Conservation (phyloP, 64 coral and sea anemone species). For the Dendrophyllia cribrosa region DNA sequence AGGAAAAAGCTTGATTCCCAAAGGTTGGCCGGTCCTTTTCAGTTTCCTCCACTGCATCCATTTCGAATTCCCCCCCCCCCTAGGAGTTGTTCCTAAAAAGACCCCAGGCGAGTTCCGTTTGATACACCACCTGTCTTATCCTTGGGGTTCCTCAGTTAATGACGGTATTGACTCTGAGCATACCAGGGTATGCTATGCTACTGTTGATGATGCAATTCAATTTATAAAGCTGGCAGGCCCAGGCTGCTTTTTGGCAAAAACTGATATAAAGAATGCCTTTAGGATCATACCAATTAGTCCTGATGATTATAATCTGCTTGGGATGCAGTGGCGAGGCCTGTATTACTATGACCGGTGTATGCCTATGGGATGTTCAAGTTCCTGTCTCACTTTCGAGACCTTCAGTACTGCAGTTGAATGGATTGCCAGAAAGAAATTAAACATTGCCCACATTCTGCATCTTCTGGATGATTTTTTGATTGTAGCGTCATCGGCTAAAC, state of each 20-base stretch:
- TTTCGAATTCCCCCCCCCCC: not conserved
- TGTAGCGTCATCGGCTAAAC: not conserved
- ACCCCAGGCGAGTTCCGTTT: not conserved
- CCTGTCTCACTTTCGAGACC: not conserved
- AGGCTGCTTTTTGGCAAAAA: not conserved
- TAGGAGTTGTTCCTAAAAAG: constrained; percentile 23
- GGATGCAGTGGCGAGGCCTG: not conserved
- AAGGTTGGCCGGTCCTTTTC: not conserved
- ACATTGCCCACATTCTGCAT: constrained; percentile 3
- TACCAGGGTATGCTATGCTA: not conserved
- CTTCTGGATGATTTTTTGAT: constrained; percentile 23
- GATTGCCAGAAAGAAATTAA: not conserved
- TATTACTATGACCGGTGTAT: not conserved
- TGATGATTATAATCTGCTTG: not conserved
- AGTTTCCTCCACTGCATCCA: not conserved
- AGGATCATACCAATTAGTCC: not conserved
- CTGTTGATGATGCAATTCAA: not conserved
- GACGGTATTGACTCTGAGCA: not conserved
- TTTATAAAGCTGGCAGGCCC: not conserved
- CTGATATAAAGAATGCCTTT: not conserved
- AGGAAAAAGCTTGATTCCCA: not conserved
- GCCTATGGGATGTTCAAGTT: constrained; percentile 33
- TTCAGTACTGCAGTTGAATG: constrained; percentile 24
- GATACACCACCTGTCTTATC: constrained; percentile 23
- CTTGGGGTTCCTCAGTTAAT: not conserved